A percentile compares a stretch with the other conserved stretches of the same genome.
These are phyloP conservation scores for Neosilurus hyrtlii DNA, from an alignment of 2,797 vertebrate species.

Conservation along the genomic window DNA sequence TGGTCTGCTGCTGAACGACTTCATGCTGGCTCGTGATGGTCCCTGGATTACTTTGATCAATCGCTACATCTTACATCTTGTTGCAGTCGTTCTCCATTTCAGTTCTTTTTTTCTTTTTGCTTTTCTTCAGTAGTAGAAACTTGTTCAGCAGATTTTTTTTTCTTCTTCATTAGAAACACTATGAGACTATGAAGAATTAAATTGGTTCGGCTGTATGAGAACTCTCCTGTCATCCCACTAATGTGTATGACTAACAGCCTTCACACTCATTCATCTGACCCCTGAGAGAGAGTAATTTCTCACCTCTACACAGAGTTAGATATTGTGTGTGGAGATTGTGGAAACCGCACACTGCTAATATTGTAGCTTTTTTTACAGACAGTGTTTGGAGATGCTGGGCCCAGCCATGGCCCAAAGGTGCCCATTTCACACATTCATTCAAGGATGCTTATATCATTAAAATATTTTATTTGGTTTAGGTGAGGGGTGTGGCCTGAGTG, in stretches of 20 bases:
- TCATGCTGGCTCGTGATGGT: constrained; percentile 19
- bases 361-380: no score
- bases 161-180: constrained; percentile 49
- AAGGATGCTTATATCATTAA: no score
- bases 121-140: constrained; percentile 12
- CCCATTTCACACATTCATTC: no score
- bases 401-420: no score
- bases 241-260: background rate
- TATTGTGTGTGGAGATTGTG: constrained; percentile 1
- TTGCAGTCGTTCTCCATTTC: constrained; percentile 23
- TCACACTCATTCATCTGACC: constrained; percentile 17
- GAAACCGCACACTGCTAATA: background rate
- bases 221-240: constrained; percentile 37
- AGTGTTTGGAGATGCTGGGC: no score
- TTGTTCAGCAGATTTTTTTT: constrained; percentile 37
- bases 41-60: constrained; percentile 50
- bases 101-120: constrained; percentile 8
- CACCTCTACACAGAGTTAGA: background rate
- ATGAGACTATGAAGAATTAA: constrained; percentile 43
- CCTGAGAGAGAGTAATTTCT: constrained; percentile 13
- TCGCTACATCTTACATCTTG: constrained; percentile 17
- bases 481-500: no score
- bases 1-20: constrained; percentile 27
- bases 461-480: no score
- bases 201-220: constrained; percentile 47